These are phyloP conservation scores for Typhlichthys subterraneus DNA, from an alignment of 2,797 vertebrate genomes.

Conservation along the genomic window DNA sequence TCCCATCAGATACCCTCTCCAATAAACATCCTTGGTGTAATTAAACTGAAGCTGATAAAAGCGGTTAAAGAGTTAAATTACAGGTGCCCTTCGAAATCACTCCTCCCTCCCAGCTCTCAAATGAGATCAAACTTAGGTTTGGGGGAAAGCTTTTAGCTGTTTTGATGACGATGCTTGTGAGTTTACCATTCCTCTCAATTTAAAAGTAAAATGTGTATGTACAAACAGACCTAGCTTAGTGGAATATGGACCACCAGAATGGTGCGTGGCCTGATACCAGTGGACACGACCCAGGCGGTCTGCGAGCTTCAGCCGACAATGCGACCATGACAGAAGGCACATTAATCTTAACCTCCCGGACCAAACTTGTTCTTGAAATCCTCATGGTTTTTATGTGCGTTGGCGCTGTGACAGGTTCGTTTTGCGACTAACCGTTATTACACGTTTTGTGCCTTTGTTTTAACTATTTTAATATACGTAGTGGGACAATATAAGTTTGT, in stretches of 20 bases:
- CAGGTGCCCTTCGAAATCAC: neutral
- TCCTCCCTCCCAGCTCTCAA: conserved; percentile 16
- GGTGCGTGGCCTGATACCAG: conserved; percentile 30
- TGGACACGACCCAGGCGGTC: conserved; percentile 14
- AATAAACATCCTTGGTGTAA: neutral
- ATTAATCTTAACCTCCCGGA: conserved; percentile 14
- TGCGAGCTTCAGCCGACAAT: conserved; percentile 41
- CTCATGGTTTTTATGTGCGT: conserved; percentile 80
- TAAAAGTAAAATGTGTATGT: no score
- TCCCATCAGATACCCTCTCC: no score
- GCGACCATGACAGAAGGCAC: conserved; percentile 18
- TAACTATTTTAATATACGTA: no score
- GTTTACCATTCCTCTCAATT: no score
- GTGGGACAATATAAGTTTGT: no score
- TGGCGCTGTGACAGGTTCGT: conserved; percentile 75
- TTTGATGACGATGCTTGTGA: no score
- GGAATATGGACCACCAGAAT: conserved; percentile 57
- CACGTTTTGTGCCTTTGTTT: no score
- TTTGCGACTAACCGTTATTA: no score
- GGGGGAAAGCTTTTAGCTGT: no score
- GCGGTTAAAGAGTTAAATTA: conserved; percentile 39
- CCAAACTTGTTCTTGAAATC: conserved; percentile 72
- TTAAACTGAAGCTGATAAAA: neutral
- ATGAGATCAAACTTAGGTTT: no score
- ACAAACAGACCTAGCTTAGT: neutral